A percentile compares a stretch with the other conserved stretches of the same genome.
phyloP scores from a whole-genome alignment of 2,797 vertebrate species.

The Myotis planiceps region DNA sequence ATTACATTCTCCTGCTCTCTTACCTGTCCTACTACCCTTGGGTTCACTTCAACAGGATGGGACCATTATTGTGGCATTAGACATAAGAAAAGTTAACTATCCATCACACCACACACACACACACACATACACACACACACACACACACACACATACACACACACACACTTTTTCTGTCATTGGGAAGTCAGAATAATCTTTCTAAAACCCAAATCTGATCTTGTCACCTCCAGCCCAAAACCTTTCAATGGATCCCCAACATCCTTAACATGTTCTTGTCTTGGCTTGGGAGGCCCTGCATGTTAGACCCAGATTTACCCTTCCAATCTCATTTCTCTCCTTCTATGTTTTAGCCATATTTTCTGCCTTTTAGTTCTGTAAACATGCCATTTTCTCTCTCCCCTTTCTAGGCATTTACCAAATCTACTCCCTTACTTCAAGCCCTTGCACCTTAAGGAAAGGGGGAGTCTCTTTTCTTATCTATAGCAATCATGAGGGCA shows the following conservation, averaged over 20 bases:
- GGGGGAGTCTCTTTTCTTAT: not conserved
- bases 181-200: not conserved
- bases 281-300: not conserved
- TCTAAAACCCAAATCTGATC: not conserved
- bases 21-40: too few relatives aligned
- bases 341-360: not conserved
- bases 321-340: not conserved
- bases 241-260: not conserved
- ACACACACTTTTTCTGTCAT: fast-evolving
- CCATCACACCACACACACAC: not conserved
- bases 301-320: not conserved
- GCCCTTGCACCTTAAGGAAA: not conserved
- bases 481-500: not conserved
- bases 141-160: not conserved
- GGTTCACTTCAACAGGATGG: not conserved
- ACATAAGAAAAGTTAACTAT: not conserved
- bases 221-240: not conserved
- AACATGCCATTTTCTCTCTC: not conserved
- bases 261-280: not conserved
- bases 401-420: not conserved
- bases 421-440: not conserved
- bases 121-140: not conserved
- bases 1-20: not conserved
- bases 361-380: not conserved
- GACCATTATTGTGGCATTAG: not conserved